Evolutionary conservation across 30 jellyfish, hydroid and myxozoan genomes (phyloP).

Genomic region (Aurelia aurita): DNA sequence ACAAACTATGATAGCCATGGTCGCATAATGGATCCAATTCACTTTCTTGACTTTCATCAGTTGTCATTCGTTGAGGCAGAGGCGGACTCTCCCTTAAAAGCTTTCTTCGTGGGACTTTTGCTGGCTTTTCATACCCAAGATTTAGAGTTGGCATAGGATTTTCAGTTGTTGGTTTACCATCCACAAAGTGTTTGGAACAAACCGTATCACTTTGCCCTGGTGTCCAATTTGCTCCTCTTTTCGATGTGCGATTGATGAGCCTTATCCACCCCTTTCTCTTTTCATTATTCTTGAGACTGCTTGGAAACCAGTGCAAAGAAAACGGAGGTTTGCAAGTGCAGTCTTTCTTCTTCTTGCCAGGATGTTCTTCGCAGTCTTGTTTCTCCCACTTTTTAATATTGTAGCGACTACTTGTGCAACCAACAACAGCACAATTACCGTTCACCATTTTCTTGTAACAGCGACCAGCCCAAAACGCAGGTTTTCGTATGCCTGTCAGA

Average conservation of each 20-base stretch:
- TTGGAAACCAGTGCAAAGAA: constrained; percentile 1
- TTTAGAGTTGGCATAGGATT: constrained; percentile 58
- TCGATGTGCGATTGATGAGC: constrained; percentile 8
- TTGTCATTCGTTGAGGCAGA: not conserved
- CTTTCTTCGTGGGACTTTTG: constrained; percentile 27
- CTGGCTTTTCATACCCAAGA: too few species aligned
- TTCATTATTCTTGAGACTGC: not conserved
- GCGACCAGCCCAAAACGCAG: too few species aligned
- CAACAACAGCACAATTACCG: constrained; percentile 38
- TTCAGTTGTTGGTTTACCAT: constrained; percentile 38
- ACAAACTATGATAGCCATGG: too few species aligned
- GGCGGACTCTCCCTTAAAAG: constrained; percentile 10
- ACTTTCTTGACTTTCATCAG: not conserved
- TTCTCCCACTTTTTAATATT: constrained; percentile 9
- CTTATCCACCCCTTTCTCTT: constrained; percentile 13
- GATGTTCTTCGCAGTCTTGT: constrained; percentile 15
- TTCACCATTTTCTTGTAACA: constrained; percentile 11
- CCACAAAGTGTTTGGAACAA: constrained; percentile 59
- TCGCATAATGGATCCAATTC: too few species aligned
- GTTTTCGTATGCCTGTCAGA: constrained; percentile 11
- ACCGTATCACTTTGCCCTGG: constrained; percentile 71
- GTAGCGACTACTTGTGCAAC: constrained; percentile 32
- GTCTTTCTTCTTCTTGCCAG: constrained; percentile 28
- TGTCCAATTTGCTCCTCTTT: constrained; percentile 27
- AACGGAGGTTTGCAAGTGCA: constrained; percentile 5